Evolutionary conservation across 1,140 invertebrate genomes (phyloP).

Genomic region (Anastatus disparis): DNA sequence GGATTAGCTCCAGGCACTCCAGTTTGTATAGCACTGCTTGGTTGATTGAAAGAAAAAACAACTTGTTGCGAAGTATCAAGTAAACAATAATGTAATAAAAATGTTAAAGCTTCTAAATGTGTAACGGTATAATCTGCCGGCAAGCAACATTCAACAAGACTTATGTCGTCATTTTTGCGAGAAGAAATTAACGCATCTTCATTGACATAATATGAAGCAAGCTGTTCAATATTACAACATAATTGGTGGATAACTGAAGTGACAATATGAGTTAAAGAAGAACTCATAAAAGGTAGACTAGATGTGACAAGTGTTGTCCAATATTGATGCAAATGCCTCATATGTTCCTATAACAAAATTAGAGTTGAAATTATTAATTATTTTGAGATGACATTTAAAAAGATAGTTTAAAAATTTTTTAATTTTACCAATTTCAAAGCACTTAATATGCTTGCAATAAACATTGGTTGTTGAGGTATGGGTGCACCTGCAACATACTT

Average conservation of each 20-base stretch:
- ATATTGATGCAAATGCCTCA: constrained; percentile 80
- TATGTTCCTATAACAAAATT: constrained; percentile 64
- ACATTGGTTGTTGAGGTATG: constrained; percentile 87
- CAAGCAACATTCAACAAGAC: constrained; percentile 61
- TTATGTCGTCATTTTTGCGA: constrained; percentile 56
- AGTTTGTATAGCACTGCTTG: constrained; percentile 63
- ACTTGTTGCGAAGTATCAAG: constrained; percentile 77
- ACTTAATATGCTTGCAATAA: constrained; percentile 82
- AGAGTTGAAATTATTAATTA: background rate
- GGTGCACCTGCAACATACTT: constrained; percentile 75
- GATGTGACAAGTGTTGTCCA: constrained; percentile 85
- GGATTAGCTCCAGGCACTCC: constrained; percentile 70
- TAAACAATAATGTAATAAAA: constrained; percentile 87
- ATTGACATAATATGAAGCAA: constrained; percentile 66
- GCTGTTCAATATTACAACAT: constrained; percentile 83
- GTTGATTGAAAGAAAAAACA: constrained; percentile 72
- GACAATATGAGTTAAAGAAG: constrained; percentile 79
- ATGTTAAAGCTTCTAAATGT: constrained; percentile 84
- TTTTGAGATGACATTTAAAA: background rate
- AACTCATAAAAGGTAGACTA: constrained; percentile 79
- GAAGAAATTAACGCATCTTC: constrained; percentile 47
- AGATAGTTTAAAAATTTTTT: background rate
- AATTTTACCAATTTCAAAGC: constrained; percentile 73
- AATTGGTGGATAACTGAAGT: constrained; percentile 84
- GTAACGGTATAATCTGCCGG: constrained; percentile 85